A percentile compares a stretch with the other conserved stretches of the same genome.
phyloP scores from a whole-genome alignment of 2,888 invertebrate species.

The Papilio protenor region DNA sequence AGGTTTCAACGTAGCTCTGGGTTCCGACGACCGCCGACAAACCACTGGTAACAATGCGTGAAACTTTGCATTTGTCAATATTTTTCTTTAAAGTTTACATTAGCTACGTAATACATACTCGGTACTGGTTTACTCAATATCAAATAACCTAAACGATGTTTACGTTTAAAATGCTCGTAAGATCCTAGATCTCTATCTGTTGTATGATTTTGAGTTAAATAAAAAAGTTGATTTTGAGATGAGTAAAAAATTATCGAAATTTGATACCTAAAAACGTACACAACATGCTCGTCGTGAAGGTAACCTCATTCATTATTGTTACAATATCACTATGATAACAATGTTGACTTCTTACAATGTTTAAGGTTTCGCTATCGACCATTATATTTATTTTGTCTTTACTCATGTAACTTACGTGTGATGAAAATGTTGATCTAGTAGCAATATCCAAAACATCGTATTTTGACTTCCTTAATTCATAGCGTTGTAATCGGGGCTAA shows the following conservation, averaged over 20 bases:
- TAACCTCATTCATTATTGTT: background rate
- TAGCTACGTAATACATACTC: background rate
- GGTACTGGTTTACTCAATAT: background rate
- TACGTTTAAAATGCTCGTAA: background rate
- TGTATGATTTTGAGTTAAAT: background rate
- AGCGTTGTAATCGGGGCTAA: constrained; percentile 25
- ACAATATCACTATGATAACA: background rate
- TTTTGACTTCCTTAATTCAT: constrained; percentile 14
- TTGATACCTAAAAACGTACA: background rate
- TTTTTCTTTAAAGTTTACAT: constrained; percentile 20
- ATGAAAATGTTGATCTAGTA: background rate
- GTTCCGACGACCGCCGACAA: background rate
- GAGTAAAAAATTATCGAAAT: background rate
- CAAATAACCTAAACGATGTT: background rate
- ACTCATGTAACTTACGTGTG: background rate
- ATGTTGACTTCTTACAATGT: background rate
- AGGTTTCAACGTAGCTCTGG: constrained; percentile 2
- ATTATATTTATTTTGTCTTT: background rate
- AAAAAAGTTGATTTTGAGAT: too few relatives aligned
- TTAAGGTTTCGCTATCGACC: background rate
- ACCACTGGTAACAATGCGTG: constrained; percentile 9
- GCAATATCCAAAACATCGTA: background rate
- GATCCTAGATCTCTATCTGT: background rate
- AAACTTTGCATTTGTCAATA: constrained; percentile 26
- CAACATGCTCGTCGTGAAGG: background rate